These are phyloP conservation scores for Pachymerium ferrugineum DNA, from an alignment of 2,888 invertebrate species.

Conservation along the genomic window DNA sequence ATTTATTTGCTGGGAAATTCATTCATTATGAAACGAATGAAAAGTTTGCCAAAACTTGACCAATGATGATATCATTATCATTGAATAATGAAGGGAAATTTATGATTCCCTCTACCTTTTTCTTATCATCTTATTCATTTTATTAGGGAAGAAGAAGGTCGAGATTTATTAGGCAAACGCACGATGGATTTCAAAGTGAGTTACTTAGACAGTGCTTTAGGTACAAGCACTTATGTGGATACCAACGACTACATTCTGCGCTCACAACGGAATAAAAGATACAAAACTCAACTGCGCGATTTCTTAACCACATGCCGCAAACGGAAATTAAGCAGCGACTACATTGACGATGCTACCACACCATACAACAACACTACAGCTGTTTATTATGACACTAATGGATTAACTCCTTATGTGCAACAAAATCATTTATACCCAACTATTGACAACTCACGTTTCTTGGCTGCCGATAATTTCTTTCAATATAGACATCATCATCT, in stretches of 20 bases:
- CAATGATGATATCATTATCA: no score
- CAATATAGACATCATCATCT: slow-evolving; percentile 77
- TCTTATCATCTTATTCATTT: no score
- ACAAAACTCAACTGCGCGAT: slow-evolving; percentile 88
- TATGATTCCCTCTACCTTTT: no score
- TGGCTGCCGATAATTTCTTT: slow-evolving; percentile 76
- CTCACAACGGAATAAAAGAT: slow-evolving; percentile 73
- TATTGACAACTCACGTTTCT: slow-evolving; percentile 61
- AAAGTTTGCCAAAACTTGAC: no score
- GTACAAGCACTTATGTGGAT: slow-evolving; percentile 69
- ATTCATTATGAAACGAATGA: no score
- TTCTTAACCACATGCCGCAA: slow-evolving; percentile 88
- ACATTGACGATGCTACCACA: slow-evolving; percentile 36
- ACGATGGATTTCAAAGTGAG: slow-evolving; percentile 99
- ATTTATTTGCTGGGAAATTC: no score
- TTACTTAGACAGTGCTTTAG: slow-evolving; percentile 85
- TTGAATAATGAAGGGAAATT: no score
- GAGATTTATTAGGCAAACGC: slow-evolving; percentile 91
- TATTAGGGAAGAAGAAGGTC: slow-evolving; percentile 92
- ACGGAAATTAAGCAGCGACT: slow-evolving; percentile 53
- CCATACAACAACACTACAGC: slow-evolving; percentile 45
- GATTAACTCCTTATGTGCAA: slow-evolving; percentile 59
- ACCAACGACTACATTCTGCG: slow-evolving; percentile 40
- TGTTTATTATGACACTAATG: slow-evolving; percentile 55
- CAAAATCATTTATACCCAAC: slow-evolving; percentile 58